These are phyloP conservation scores for Chiroxiphia lanceolata DNA, from an alignment of 2,797 vertebrate genomes.

Conservation along the genomic window DNA sequence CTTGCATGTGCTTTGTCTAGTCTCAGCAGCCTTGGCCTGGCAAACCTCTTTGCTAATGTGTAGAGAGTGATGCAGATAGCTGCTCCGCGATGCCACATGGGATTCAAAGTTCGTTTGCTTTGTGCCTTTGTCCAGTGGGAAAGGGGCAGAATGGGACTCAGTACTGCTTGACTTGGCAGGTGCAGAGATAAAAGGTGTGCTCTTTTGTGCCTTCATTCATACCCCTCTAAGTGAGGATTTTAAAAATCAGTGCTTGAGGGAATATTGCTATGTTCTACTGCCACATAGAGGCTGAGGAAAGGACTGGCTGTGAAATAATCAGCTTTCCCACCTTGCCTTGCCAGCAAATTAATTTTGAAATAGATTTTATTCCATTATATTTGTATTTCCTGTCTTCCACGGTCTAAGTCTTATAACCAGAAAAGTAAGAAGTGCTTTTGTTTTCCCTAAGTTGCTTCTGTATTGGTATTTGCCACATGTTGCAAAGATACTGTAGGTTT, in stretches of 20 bases:
- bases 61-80: neutral
- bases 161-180: neutral
- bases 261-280: conserved; percentile 32
- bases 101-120: conserved; percentile 39
- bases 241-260: neutral
- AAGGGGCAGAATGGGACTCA: neutral
- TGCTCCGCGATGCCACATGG: neutral
- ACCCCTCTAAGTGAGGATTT: neutral
- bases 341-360: neutral
- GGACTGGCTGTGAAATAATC: neutral
- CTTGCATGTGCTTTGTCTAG: neutral
- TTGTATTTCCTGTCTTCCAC: neutral
- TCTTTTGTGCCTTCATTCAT: neutral
- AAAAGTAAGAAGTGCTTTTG: neutral
- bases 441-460: neutral
- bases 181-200: neutral
- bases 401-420: neutral
- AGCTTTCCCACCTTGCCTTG: neutral
- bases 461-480: neutral
- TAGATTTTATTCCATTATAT: neutral
- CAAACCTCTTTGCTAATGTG: neutral
- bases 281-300: conserved; percentile 6
- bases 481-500: neutral
- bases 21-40: conserved; percentile 8
- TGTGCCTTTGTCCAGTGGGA: conserved; percentile 18